Percentiles rank a stretch among this genome's conserved stretches.
Conservation (phyloP, 2,888 invertebrate genomes). For the Thera britannica region DNA sequence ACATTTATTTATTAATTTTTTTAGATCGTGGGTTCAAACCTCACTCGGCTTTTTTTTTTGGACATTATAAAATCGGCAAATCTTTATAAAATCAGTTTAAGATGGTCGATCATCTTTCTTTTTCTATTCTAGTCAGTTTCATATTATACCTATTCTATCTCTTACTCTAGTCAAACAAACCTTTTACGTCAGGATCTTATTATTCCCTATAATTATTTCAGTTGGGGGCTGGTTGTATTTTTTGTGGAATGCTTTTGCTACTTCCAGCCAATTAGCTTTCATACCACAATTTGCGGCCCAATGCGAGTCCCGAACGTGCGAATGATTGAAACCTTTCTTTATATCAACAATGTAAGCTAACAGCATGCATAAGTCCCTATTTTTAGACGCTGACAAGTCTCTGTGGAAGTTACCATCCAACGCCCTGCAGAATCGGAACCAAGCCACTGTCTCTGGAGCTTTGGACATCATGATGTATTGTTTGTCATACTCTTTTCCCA, state of each 20-base stretch:
- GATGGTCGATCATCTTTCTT: too few species aligned
- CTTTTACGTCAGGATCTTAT: not conserved
- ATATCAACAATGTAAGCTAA: conserved; percentile 35
- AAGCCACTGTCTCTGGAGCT: conserved; percentile 10
- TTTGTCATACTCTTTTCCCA: conserved; percentile 26
- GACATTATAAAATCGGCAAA: too few species aligned
- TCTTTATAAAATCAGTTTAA: too few species aligned
- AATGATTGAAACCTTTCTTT: conserved; percentile 31
- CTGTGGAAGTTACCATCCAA: conserved; percentile 21
- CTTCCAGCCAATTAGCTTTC: not conserved
- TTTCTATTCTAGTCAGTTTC: too few species aligned
- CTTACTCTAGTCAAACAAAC: not conserved
- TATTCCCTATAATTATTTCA: not conserved
- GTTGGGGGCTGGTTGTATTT: not conserved
- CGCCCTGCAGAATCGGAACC: conserved; percentile 35
- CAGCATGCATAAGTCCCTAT: conserved; percentile 18
- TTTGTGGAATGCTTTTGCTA: conserved; percentile 11
- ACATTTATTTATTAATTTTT: too few species aligned
- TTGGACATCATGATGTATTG: conserved; percentile 21
- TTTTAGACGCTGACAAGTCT: conserved; percentile 18
- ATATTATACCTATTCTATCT: too few species aligned
- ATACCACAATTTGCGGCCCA: conserved; percentile 18
- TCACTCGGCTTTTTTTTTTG: too few species aligned
- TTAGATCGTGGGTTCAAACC: too few species aligned
- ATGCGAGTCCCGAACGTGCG: conserved; percentile 27